Conservation (phyloP, 2,888 invertebrate genomes). For the Auanema freiburgensis region DNA sequence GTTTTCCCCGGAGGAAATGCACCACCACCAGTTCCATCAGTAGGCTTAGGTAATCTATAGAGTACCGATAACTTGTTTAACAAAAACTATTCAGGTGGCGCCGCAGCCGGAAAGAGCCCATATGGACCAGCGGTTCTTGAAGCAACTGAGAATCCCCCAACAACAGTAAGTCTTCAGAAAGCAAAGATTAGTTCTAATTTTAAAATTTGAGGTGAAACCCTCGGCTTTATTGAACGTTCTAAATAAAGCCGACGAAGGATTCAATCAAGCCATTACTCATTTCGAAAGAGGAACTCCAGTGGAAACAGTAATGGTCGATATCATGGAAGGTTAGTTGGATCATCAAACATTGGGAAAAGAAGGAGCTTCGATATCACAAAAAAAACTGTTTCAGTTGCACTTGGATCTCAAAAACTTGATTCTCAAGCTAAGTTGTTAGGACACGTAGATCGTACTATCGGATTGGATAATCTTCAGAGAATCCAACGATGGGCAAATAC, state of each 20-base stretch:
- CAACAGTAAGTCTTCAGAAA: slow-evolving; percentile 37
- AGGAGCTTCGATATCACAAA: background rate
- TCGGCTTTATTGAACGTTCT: slow-evolving; percentile 60
- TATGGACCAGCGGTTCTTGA: slow-evolving; percentile 26
- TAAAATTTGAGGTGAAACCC: slow-evolving; percentile 40
- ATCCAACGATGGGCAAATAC: slow-evolving; percentile 64
- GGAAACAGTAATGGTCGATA: slow-evolving; percentile 61
- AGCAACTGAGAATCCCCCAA: slow-evolving; percentile 49
- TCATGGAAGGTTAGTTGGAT: slow-evolving; percentile 46
- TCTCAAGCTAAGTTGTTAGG: slow-evolving; percentile 61
- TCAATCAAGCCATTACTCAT: slow-evolving; percentile 62
- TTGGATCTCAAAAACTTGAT: slow-evolving; percentile 60
- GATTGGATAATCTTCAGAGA: slow-evolving; percentile 61
- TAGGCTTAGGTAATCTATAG: slow-evolving; percentile 38
- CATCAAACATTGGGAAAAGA: background rate
- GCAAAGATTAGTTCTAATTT: background rate
- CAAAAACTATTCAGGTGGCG: slow-evolving; percentile 39
- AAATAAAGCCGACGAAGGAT: slow-evolving; percentile 59
- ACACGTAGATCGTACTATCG: slow-evolving; percentile 62
- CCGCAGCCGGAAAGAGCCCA: slow-evolving; percentile 57
- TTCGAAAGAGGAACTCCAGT: slow-evolving; percentile 62
- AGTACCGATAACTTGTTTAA: slow-evolving; percentile 16
- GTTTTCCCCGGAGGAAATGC: slow-evolving; percentile 54
- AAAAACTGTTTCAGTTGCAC: slow-evolving; percentile 39
- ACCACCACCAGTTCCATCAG: slow-evolving; percentile 54